Evolutionary conservation across 2,113 vertebrate species (phyloP).

Genomic region (Pangasianodon gigas): DNA sequence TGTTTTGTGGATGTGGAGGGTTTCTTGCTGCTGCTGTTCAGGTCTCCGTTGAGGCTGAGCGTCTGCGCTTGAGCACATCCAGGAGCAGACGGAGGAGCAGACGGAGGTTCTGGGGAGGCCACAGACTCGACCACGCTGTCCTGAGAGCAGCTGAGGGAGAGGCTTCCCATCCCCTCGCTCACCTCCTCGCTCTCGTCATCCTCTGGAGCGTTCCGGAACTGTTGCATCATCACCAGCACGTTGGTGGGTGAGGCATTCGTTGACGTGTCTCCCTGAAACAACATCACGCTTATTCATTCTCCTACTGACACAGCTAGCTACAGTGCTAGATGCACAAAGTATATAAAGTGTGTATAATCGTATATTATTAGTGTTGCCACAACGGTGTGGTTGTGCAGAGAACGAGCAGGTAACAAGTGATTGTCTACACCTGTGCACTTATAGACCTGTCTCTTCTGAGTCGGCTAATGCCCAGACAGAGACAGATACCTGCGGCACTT

Average conservation of each 20-base stretch:
- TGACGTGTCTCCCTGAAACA: conserved; percentile 75
- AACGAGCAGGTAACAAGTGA: neutral
- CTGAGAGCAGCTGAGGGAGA: conserved; percentile 40
- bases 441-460: neutral
- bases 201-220: conserved; percentile 69
- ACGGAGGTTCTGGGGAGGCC: conserved; percentile 32
- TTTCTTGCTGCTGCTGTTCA: conserved; percentile 58
- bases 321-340: neutral
- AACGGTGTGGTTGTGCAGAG: neutral
- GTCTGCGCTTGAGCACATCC: neutral
- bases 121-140: neutral
- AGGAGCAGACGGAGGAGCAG: neutral
- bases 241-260: conserved; percentile 69
- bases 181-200: conserved; percentile 55
- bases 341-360: neutral
- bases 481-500: neutral
- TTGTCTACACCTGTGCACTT: neutral
- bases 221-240: conserved; percentile 82
- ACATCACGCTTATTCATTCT: conserved; percentile 42
- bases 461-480: neutral
- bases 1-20: conserved; percentile 56
- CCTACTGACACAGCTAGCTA: neutral
- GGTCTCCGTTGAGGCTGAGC: conserved; percentile 46
- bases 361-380: no score
- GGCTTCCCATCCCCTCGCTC: conserved; percentile 52